Conservation (phyloP, 2,888 invertebrate species). For the Cactoblastis cactorum region DNA sequence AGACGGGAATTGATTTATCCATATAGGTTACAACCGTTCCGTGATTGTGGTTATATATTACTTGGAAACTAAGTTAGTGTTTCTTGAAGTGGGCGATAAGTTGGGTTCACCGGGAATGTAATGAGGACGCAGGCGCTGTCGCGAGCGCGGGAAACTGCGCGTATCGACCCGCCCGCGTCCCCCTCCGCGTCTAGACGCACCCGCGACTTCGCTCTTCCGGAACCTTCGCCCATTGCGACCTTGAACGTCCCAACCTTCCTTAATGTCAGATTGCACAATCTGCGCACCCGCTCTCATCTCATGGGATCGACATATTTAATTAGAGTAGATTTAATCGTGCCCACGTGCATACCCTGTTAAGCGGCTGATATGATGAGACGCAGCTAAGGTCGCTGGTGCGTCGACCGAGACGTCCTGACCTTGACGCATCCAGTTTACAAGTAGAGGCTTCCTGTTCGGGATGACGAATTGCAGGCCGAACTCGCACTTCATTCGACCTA, state of each 20-base stretch:
- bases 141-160: conserved; percentile 75
- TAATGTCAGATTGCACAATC: conserved; percentile 68
- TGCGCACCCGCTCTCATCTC: conserved; percentile 39
- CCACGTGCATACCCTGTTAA: conserved; percentile 23
- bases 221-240: conserved; percentile 73
- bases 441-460: conserved; percentile 47
- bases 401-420: conserved; percentile 64
- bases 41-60: neutral
- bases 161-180: conserved; percentile 69
- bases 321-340: conserved; percentile 37
- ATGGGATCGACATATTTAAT: conserved; percentile 48
- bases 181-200: conserved; percentile 75
- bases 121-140: conserved; percentile 66
- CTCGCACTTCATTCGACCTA: neutral
- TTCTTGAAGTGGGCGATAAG: conserved; percentile 49
- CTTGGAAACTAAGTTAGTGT: conserved; percentile 23
- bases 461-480: conserved; percentile 21
- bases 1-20: neutral
- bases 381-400: conserved; percentile 52
- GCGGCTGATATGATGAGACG: conserved; percentile 30
- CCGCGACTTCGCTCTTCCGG: conserved; percentile 71
- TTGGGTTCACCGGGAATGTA: conserved; percentile 45
- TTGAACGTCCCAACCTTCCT: conserved; percentile 76
- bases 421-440: conserved; percentile 60
- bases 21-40: neutral